Percentiles rank a stretch among this genome's conserved stretches.
Evolutionary conservation across 2,888 invertebrate genomes (phyloP).

Genomic region (Eristalis arbustorum): DNA sequence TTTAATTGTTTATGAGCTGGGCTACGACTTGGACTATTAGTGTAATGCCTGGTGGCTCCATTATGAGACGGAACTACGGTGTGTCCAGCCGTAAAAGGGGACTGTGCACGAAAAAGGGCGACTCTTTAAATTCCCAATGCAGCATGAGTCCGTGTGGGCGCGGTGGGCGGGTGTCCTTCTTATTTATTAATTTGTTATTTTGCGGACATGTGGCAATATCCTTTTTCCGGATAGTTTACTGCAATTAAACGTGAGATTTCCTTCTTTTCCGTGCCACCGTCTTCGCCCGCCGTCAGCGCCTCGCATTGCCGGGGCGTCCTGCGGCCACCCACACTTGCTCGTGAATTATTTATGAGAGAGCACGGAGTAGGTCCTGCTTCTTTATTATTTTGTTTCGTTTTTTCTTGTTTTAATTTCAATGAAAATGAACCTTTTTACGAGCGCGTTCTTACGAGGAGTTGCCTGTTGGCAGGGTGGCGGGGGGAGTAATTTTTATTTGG

Average conservation of each 20-base stretch:
- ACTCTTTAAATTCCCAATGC: conserved; percentile 68
- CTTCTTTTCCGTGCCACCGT: conserved; percentile 24
- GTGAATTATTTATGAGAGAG: conserved; percentile 66
- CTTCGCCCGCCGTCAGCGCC: not conserved
- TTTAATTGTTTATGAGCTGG: conserved; percentile 68
- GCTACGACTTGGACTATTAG: conserved; percentile 58
- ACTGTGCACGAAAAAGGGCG: conserved; percentile 1
- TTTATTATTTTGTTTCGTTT: conserved; percentile 11
- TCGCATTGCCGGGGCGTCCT: too few relatives aligned
- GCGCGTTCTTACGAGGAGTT: conserved; percentile 9
- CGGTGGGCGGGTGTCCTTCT: conserved; percentile 32
- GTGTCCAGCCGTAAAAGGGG: conserved; percentile 42
- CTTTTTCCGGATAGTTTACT: conserved; percentile 64
- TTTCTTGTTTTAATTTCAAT: conserved; percentile 51
- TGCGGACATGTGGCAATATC: conserved; percentile 66
- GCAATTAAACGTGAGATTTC: conserved; percentile 69
- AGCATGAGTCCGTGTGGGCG: not conserved
- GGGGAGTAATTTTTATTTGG: conserved; percentile 45
- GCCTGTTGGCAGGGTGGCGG: not conserved
- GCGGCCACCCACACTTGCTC: not conserved
- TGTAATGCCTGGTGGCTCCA: conserved; percentile 52
- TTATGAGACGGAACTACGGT: conserved; percentile 55
- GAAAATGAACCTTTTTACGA: conserved; percentile 68
- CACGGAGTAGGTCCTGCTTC: conserved; percentile 19
- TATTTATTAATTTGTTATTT: conserved; percentile 69